These are phyloP conservation scores for Mystacornis crossleyi DNA, from an alignment of 2,113 vertebrate species.

Conservation along the genomic window DNA sequence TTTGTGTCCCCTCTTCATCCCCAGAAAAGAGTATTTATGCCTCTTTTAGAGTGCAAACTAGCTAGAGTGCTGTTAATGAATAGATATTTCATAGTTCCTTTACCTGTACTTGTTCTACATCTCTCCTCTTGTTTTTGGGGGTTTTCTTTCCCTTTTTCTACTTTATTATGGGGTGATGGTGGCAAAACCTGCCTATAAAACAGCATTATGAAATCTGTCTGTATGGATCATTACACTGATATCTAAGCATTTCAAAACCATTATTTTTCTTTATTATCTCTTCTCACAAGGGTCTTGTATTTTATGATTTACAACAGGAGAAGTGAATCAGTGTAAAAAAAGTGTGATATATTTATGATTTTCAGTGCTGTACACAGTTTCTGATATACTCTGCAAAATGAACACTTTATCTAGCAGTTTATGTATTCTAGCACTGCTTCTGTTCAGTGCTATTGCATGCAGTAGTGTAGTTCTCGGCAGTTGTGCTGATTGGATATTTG, in stretches of 20 bases:
- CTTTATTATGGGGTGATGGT: background rate
- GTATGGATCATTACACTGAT: background rate
- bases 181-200: background rate
- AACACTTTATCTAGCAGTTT: background rate
- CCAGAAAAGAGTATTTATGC: background rate
- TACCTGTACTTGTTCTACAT: background rate
- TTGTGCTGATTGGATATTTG: background rate
- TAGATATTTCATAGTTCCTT: background rate
- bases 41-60: background rate
- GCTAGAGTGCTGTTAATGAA: background rate
- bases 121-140: fast-evolving
- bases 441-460: background rate
- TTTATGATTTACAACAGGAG: background rate
- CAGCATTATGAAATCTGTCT: background rate
- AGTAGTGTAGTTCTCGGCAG: background rate
- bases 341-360: background rate
- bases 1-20: background rate
- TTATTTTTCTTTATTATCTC: background rate
- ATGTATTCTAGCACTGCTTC: background rate
- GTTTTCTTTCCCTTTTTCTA: fast-evolving
- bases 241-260: background rate
- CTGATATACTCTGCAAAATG: background rate
- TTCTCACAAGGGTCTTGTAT: background rate
- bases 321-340: background rate
- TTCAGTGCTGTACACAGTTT: background rate